Conservation (phyloP, 2,888 invertebrate species). For the Yponomeuta cagnagella region DNA sequence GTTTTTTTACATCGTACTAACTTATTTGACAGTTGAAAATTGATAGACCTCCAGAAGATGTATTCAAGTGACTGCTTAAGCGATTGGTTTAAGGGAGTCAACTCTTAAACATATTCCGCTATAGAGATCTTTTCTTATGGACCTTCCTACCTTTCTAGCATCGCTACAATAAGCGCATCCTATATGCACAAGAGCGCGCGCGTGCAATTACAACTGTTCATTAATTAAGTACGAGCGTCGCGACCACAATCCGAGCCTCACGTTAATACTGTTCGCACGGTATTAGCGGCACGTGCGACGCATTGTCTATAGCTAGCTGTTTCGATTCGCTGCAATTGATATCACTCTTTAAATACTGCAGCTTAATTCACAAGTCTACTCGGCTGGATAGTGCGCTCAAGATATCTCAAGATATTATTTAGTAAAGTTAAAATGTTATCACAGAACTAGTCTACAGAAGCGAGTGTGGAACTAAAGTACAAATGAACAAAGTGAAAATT, state of each 20-base stretch:
- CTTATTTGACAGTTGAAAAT: too few relatives aligned
- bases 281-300: background rate
- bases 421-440: background rate
- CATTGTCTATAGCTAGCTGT: background rate
- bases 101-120: background rate
- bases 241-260: constrained; percentile 15
- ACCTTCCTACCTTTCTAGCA: background rate
- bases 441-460: background rate
- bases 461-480: background rate
- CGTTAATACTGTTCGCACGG: constrained; percentile 20
- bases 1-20: too few relatives aligned
- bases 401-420: background rate
- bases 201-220: constrained; percentile 17
- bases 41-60: too few relatives aligned
- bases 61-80: too few relatives aligned
- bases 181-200: background rate
- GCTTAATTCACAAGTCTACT: too few relatives aligned
- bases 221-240: constrained; percentile 17
- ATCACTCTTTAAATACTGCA: background rate
- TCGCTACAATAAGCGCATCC: background rate
- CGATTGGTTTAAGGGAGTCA: too few relatives aligned
- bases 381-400: too few relatives aligned
- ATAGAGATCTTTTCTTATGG: background rate
- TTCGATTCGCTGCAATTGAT: background rate
- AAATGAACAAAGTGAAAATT: constrained; percentile 2